Evolutionary conservation across 2,113 vertebrate species (phyloP).

Genomic region (Tapirus terrestris): DNA sequence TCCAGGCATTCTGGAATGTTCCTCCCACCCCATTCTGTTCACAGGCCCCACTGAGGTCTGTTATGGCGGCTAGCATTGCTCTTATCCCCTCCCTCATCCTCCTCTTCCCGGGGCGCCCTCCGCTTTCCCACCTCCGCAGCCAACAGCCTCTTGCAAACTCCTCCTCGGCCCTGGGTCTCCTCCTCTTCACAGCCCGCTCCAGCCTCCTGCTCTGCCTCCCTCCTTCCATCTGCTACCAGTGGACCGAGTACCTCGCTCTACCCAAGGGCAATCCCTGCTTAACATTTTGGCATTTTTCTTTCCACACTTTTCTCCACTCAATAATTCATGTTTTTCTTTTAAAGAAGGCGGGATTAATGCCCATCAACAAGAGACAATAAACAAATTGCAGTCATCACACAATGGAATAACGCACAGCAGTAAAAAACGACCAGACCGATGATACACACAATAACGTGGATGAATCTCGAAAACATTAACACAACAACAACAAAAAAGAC

Average conservation of each 20-base stretch:
- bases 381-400: too few species aligned
- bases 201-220: not conserved
- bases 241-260: not conserved
- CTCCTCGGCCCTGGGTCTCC: not conserved
- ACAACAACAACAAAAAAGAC: not conserved
- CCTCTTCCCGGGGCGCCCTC: not conserved
- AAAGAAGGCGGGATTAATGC: not conserved
- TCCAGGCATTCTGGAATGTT: not conserved
- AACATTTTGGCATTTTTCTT: not conserved
- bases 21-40: not conserved
- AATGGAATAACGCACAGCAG: not conserved
- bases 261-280: too few species aligned
- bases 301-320: not conserved
- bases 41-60: not conserved
- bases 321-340: not conserved
- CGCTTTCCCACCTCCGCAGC: not conserved
- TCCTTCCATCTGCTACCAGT: accelerated
- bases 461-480: not conserved
- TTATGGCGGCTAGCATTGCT: not conserved
- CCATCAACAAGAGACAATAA: not conserved
- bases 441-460: not conserved
- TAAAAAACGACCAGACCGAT: not conserved
- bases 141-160: too few species aligned
- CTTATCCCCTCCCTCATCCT: too few species aligned
- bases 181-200: not conserved